Evolutionary conservation across 2,113 vertebrate genomes (phyloP).

Genomic region (Heterotilapia buettikoferi): DNA sequence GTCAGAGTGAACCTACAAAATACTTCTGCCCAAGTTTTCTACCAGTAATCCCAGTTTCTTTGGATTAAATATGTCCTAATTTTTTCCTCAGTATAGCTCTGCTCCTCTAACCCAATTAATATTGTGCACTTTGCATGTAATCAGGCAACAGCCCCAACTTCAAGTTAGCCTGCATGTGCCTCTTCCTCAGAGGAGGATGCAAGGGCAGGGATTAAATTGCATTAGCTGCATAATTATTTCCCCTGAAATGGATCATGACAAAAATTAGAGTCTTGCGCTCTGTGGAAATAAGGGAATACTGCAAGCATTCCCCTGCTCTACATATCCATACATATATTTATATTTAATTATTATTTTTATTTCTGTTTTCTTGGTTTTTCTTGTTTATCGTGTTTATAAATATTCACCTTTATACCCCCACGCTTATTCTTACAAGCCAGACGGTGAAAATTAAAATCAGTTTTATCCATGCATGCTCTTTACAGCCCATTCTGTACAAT

Average conservation of each 20-base stretch:
- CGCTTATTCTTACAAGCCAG: neutral
- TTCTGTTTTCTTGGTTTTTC: neutral
- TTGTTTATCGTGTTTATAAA: neutral
- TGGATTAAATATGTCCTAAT: constrained; percentile 17
- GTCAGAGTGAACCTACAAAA: neutral
- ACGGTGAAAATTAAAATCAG: constrained; percentile 19
- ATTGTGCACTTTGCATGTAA: constrained; percentile 46
- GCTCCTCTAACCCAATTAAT: constrained; percentile 50
- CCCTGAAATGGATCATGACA: constrained; percentile 50
- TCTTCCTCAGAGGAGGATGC: constrained; percentile 52
- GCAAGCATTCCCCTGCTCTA: neutral
- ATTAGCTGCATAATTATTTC: constrained; percentile 65
- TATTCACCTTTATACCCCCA: neutral
- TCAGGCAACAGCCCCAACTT: constrained; percentile 44
- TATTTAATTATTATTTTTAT: neutral
- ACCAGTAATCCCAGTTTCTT: constrained; percentile 20
- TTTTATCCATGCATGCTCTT: constrained; percentile 37
- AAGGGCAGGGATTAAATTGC: constrained; percentile 60
- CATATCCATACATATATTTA: neutral
- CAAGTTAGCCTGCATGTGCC: constrained; percentile 25
- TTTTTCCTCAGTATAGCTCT: constrained; percentile 19
- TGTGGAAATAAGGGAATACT: constrained; percentile 14
- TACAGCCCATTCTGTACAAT: neutral
- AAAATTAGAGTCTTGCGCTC: constrained; percentile 29
- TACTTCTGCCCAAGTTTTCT: neutral